These are phyloP conservation scores for Plecturocebus donacophilus DNA, from an alignment of 2,113 vertebrate species.

Conservation along the genomic window DNA sequence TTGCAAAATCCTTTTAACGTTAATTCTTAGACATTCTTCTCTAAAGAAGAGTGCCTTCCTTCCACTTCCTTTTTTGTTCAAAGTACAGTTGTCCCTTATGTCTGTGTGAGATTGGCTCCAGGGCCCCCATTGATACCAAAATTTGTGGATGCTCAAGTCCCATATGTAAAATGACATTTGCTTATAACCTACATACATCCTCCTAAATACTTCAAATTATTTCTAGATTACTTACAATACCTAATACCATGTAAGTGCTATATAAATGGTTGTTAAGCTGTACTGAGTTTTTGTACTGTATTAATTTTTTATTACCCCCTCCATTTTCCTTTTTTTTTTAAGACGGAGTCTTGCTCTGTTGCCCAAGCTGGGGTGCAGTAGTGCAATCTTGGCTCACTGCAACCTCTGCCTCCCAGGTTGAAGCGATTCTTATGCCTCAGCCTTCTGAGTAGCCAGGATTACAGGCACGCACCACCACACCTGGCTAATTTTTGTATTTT, in stretches of 20 bases:
- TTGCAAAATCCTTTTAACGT: background rate
- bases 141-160: background rate
- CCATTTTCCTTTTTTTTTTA: too few relatives aligned
- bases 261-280: background rate
- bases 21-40: background rate
- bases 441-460: too few relatives aligned
- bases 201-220: background rate
- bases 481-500: too few relatives aligned
- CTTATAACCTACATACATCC: background rate
- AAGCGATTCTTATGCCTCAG: too few relatives aligned
- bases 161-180: background rate
- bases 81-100: background rate
- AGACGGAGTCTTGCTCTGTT: too few relatives aligned
- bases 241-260: background rate
- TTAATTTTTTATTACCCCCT: background rate
- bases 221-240: background rate
- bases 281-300: background rate
- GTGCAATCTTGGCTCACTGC: too few relatives aligned
- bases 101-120: background rate
- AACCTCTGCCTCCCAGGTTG: too few relatives aligned
- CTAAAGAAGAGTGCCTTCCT: background rate
- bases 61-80: background rate
- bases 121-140: background rate
- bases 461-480: too few relatives aligned
- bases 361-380: too few relatives aligned